Evolutionary conservation across 2,113 vertebrate species (phyloP).

Genomic region (Ptychochromis oligacanthus): DNA sequence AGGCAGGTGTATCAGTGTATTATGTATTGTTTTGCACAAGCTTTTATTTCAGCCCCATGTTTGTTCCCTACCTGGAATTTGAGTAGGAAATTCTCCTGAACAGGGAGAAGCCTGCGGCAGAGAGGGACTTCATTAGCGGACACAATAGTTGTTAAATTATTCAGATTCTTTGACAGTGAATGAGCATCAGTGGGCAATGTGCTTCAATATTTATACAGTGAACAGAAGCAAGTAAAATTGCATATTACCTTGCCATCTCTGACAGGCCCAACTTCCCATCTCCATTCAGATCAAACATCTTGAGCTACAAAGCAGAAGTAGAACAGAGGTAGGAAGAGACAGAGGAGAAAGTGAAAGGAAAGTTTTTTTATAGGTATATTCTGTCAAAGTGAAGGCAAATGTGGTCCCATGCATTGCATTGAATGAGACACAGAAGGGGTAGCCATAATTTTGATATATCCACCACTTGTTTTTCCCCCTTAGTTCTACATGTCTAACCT

Average conservation of each 20-base stretch:
- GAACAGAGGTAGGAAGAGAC: constrained; percentile 17
- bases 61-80: constrained; percentile 90
- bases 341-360: constrained; percentile 10
- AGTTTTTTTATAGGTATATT: neutral
- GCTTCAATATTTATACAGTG: constrained; percentile 29
- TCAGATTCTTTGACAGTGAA: constrained; percentile 4
- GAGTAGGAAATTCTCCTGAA: constrained; percentile 97
- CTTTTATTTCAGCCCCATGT: neutral
- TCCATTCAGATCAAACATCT: constrained; percentile 96
- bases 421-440: neutral
- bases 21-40: neutral
- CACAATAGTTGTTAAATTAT: constrained; percentile 45
- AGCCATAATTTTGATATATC: neutral
- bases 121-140: constrained; percentile 41
- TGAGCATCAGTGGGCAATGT: constrained; percentile 9
- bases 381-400: constrained; percentile 18
- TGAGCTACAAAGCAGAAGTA: constrained; percentile 81
- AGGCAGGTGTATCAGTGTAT: neutral
- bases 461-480: neutral
- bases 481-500: neutral
- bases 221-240: constrained; percentile 33
- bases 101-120: constrained; percentile 87
- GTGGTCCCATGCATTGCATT: neutral
- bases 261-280: constrained; percentile 97
- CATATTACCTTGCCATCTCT: constrained; percentile 84